Base-by-base conservation (phyloP, 2,888 invertebrate species). In the Ochropleura plecta region DNA sequence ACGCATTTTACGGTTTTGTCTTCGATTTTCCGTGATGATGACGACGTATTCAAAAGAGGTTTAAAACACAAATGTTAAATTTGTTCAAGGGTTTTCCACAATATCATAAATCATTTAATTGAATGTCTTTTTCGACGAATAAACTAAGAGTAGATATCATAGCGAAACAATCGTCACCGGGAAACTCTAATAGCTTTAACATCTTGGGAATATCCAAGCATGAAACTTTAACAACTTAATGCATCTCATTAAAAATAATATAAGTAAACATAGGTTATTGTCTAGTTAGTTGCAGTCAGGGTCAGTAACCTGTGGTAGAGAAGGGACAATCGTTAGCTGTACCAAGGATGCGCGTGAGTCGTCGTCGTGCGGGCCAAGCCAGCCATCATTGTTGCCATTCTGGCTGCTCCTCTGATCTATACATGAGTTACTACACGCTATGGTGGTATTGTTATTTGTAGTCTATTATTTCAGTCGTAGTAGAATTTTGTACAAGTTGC, bases 261-360 rank as follows among this genome's bases (percentile, higher is more conserved):
- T 82, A 87, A 77, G 78, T 84, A 86, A 87, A 87, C 85, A 85
- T 87, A 79, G 86, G 86, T 82, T 84, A 85, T 87, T 83, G 82
- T 77, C 73, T 83, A 88, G 80, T 84, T 86, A 78, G 70, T 53
- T 78, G 81, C 77, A 90, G 89, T 93, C 92, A 94, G 93, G 93
- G 94, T 93, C 92, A 86, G 85, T 92, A 90, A 94, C 92, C 93
- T 88, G 64, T 81, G 86, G 81, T 82, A 89, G 94, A 95, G 95
- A 95, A 95, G 94, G 95, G 95, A 93, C 92, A 88, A 89, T 91
- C 87, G 90, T 90, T 89, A 84, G 84, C 67, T 84, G 75, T 80
- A 87, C 91, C 95, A 95, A 95, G 95, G 95, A 95, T 95, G 93
- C 90, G 92, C 95, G 94, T 94, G 95, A 91, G 90, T 80, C 73